Percentiles rank a stretch among this genome's conserved stretches.
Evolutionary conservation across 2,888 invertebrate species (phyloP).

Genomic region (Flexamia atlantica): DNA sequence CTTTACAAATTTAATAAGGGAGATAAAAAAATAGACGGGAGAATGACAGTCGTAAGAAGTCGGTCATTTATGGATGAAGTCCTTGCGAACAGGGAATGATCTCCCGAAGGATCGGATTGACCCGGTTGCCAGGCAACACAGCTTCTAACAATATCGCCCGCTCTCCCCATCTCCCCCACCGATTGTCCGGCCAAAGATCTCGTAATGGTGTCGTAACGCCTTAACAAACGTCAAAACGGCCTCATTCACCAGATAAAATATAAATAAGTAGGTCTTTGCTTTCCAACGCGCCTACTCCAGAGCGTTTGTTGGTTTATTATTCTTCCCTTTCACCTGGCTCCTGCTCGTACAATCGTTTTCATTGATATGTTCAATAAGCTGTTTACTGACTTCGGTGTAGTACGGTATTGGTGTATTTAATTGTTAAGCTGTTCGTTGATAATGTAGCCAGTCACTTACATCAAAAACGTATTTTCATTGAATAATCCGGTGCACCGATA

Average conservation of each 20-base stretch:
- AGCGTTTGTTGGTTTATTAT: not conserved
- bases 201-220: constrained; percentile 55
- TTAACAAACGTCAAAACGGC: constrained; percentile 58
- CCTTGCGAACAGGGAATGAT: constrained; percentile 54
- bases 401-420: no score
- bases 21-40: constrained; percentile 59
- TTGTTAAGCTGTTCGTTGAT: no score
- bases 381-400: no score
- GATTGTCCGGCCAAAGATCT: constrained; percentile 53
- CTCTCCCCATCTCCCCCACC: not conserved
- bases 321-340: not conserved
- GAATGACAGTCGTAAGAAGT: constrained; percentile 55
- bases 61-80: constrained; percentile 54
- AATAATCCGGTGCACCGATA: no score
- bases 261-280: constrained; percentile 45
- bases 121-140: constrained; percentile 59
- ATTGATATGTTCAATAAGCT: no score
- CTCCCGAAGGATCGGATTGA: constrained; percentile 61
- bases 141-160: constrained; percentile 57
- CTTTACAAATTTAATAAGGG: constrained; percentile 60
- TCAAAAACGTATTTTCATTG: no score
- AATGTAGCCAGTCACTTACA: no score
- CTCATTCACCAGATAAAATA: constrained; percentile 35
- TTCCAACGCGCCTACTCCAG: not conserved
- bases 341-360: not conserved